Evolutionary conservation across 2,797 vertebrate species (phyloP).

Genomic region (Onychomys leucogaster): DNA sequence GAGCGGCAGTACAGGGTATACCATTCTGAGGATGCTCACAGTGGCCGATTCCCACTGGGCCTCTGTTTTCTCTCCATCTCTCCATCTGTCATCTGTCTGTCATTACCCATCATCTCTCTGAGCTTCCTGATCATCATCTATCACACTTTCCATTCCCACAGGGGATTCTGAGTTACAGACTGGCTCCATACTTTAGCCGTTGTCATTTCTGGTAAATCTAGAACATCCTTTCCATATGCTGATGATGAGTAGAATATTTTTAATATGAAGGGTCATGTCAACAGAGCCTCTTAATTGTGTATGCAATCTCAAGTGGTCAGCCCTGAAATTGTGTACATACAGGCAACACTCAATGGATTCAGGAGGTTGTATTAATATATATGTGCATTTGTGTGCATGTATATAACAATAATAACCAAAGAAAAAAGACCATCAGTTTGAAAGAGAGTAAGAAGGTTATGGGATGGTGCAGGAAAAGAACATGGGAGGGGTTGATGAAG

Average conservation of each 20-base stretch:
- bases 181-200: not conserved
- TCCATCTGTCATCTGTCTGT: rapidly evolving
- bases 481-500: not conserved
- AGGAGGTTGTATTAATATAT: not conserved
- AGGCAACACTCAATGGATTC: not conserved
- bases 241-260: not conserved
- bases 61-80: not conserved
- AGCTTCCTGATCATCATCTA: not conserved
- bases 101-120: not conserved
- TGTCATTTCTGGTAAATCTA: not conserved
- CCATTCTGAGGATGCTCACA: not conserved
- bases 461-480: not conserved
- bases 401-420: not conserved
- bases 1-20: not conserved
- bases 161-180: not conserved
- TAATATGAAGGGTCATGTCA: not conserved
- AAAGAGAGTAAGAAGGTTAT: not conserved
- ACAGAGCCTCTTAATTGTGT: not conserved
- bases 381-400: not conserved
- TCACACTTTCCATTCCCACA: not conserved
- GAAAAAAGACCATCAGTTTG: not conserved
- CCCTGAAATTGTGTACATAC: not conserved
- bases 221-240: not conserved
- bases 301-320: not conserved
- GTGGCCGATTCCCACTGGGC: no score